A percentile compares a stretch with the other conserved stretches of the same genome.
phyloP scores from a whole-genome alignment of 2,113 vertebrate species.

The Mobula hypostoma region DNA sequence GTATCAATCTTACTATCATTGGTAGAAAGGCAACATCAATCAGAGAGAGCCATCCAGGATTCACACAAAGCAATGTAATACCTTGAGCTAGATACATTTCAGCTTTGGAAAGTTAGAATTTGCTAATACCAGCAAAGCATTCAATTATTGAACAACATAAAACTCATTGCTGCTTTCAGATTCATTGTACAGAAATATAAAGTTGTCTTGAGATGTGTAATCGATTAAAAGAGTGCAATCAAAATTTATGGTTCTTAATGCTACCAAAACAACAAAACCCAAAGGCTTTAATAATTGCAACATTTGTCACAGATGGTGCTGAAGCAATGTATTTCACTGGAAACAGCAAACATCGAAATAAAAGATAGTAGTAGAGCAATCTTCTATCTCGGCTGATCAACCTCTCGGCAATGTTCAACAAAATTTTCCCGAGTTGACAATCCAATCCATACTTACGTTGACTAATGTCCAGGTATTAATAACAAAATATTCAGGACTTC shows the following conservation, averaged over 20 bases:
- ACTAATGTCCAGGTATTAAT: not conserved
- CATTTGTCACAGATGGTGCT: not conserved
- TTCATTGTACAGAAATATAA: not conserved
- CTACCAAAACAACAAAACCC: not conserved
- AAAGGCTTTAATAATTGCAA: not conserved
- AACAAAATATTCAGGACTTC: not conserved
- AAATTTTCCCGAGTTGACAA: not conserved
- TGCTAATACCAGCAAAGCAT: not conserved
- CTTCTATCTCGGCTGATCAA: not conserved
- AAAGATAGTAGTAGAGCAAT: not conserved
- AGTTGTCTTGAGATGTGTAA: not conserved
- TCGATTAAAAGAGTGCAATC: not conserved
- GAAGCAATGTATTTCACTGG: not conserved
- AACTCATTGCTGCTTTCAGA: not conserved
- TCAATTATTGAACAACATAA: not conserved
- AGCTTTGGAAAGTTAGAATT: not conserved
- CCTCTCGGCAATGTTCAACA: not conserved
- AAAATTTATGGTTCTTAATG: not conserved
- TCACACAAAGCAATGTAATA: not conserved
- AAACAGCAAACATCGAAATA: not conserved
- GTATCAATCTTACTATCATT: constrained; percentile 38
- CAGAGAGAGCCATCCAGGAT: not conserved
- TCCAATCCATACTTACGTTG: not conserved
- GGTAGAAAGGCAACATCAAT: not conserved
- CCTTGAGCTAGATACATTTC: not conserved